Base-by-base conservation (phyloP, 2,113 vertebrate species). In the Platichthys flesus region DNA sequence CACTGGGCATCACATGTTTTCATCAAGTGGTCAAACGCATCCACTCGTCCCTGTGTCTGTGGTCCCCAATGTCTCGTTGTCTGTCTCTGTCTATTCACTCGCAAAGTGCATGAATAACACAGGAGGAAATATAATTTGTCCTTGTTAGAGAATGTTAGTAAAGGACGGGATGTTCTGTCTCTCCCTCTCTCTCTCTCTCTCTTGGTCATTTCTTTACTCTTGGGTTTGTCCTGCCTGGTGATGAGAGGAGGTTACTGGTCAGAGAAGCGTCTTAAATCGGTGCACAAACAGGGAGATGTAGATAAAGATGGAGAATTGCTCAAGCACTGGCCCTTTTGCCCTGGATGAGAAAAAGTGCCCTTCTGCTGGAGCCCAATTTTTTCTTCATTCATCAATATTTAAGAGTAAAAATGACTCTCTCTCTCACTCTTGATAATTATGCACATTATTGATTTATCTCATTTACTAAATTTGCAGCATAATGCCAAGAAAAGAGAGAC, bases 1-100 rank as follows among this genome's bases (percentile, higher is more conserved):
- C 52, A 62, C 66, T 71, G 42, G 82, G 47, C 40, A 24, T 4
- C 9, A 2, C n/a, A 13, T 58, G 23, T 64, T 52, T 62, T 63
- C 57, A 55, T 76, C 45, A 69, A 70, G 31, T 65, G 72, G 68
- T 83, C 69, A 82, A 62, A 81, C 62, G 47, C 24, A 64, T 69
- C 59, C 58, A 64, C 55, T 67, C 56, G 20, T 67, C 35, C 15
- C 20, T 21, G 26, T 72, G 3, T 51, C 67, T 71, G 15, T 56
- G 15, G 31, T 76, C 74, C 52, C 58, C 12, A 54, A 35, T 60
- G 62, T 63, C 52, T 75, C 67, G 67, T 66, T 70, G 16, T 51
- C 37, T 13, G 18, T 71, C 47, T 59, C 55, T 59, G 21, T 83
- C 37, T 28, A 67, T 74, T 82, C 45, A 65, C n/a, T 59, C 71